These are phyloP conservation scores for Cephus runcator DNA, from an alignment of 2,888 invertebrate genomes.

Conservation along the genomic window DNA sequence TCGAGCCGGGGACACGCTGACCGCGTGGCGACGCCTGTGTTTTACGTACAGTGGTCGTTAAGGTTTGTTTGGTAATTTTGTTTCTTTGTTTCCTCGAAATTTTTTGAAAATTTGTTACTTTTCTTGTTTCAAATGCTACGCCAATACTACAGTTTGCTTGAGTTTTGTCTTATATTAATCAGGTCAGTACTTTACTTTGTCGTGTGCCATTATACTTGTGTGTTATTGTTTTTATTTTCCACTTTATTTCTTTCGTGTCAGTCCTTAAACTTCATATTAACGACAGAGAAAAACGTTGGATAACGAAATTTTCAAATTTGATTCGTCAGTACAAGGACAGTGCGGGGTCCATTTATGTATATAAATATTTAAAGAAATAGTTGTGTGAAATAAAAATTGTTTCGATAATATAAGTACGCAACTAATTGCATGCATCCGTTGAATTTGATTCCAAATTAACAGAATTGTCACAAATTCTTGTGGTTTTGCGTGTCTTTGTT, in stretches of 20 bases:
- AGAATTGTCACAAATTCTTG: not conserved
- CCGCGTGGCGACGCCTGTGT: not conserved
- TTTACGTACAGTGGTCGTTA: not conserved
- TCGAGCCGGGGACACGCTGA: not conserved
- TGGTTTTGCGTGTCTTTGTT: not conserved
- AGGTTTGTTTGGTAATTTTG: not conserved
- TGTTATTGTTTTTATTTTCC: not conserved
- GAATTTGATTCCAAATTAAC: not conserved
- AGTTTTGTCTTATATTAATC: not conserved
- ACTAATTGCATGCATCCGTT: not conserved
- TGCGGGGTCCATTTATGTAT: not conserved
- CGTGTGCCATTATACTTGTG: not conserved
- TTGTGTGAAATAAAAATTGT: not conserved
- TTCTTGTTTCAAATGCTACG: not conserved
- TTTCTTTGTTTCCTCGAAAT: not conserved
- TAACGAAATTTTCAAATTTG: not conserved
- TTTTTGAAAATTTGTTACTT: not conserved
- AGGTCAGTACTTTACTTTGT: not conserved
- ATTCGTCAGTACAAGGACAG: not conserved
- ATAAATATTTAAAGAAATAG: not conserved
- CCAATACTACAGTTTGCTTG: not conserved
- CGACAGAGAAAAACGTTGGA: not conserved
- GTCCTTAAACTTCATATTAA: not conserved
- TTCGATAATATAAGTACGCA: not conserved
- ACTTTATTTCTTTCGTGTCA: not conserved